phyloP scores from a whole-genome alignment of 2,113 vertebrate genomes.

The Esox niger region DNA sequence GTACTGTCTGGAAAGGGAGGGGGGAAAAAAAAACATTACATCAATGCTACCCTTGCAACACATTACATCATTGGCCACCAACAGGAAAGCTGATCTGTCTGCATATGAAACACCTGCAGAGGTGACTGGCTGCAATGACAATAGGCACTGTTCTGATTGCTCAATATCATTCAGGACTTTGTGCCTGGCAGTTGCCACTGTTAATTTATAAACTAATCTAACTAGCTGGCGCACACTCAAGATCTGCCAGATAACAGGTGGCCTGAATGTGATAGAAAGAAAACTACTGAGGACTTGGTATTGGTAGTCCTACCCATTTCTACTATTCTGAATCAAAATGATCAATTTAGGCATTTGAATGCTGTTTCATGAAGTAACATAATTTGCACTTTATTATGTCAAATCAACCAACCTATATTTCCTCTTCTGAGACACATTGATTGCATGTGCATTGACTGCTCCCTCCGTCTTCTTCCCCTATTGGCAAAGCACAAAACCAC shows the following conservation, averaged over 20 bases:
- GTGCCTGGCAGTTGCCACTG: background rate
- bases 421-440: conserved; percentile 93
- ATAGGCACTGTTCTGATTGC: background rate
- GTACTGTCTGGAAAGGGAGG: conserved; percentile 84
- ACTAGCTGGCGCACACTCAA: background rate
- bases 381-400: background rate
- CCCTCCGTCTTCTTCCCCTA: conserved; percentile 90
- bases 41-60: conserved; percentile 71
- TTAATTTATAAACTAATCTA: background rate
- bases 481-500: conserved; percentile 40
- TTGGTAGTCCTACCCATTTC: background rate
- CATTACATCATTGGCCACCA: conserved; percentile 77
- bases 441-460: conserved; percentile 85
- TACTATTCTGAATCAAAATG: background rate
- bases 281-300: background rate
- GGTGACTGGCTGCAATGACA: conserved; percentile 65
- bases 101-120: conserved; percentile 73
- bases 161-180: background rate
- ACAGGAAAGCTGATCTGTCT: conserved; percentile 59
- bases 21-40: conserved; percentile 71
- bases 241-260: background rate
- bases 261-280: background rate
- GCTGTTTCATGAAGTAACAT: background rate
- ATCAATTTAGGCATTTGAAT: background rate
- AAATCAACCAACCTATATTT: conserved; percentile 86